Base-by-base conservation (phyloP, 2,113 vertebrate species). In the Melanerpes aurifrons region DNA sequence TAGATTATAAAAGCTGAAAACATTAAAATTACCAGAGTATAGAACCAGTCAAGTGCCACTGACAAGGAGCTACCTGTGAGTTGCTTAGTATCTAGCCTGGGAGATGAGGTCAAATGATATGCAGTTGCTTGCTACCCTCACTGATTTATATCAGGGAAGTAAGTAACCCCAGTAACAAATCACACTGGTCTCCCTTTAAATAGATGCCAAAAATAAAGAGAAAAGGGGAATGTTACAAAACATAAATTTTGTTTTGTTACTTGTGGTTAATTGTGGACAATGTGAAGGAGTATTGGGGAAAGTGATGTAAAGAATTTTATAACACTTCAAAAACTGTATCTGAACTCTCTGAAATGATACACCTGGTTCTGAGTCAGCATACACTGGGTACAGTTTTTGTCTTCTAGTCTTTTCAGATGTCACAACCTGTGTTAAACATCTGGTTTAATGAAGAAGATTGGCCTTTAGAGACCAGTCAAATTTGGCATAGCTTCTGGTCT, bases 401-500 rank as follows among this genome's bases (percentile, higher is more conserved):
- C 91, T 94, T 48, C 73, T 92, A 26, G 28, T 87, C 72, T 93
- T 87, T 91, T 92, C 73, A 71, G 85, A 87, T 94, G 79, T 93
- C 95, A 95, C 80, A 95, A 69, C 58, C 58, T 63, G 67, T 45
- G 66, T 78, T 88, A 88, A 95, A 95, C 95, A 96, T 94, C 95
- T 96, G 95, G 82, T 94, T 95, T 93, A 56, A 88, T 87, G 87
- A 96, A 86, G 24, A 82, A 58, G 73, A 69, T 35, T 88, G 88
- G 79, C 88, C 92, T 93, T 95, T 79, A 79, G 94, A 89, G 92
- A 85, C 74, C 79, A 94, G 91, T 85, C 68, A 59, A 5, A 85
- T 94, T 88, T 96, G 96, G 94, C 96, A 26, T 93, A 37, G 88
- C 81, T 88, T 96, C 92, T 95, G 96, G 73, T 95, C 95, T 95